Evolutionary conservation across 2,888 invertebrate genomes (phyloP).

Genomic region (Trimorus sp.): DNA sequence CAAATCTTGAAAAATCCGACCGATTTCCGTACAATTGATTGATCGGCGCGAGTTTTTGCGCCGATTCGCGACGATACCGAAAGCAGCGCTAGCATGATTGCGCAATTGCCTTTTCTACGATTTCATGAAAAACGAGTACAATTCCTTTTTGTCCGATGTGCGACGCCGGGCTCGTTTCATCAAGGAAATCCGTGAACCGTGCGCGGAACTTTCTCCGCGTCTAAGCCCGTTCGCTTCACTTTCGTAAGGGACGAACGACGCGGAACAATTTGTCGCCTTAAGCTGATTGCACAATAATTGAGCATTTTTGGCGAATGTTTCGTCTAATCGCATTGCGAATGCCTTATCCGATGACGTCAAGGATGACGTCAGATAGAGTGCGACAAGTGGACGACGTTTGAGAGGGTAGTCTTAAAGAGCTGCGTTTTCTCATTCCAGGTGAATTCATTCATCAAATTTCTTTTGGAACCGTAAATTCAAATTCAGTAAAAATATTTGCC

Average conservation of each 20-base stretch:
- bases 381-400: too few relatives aligned
- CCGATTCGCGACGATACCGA: conserved; percentile 27
- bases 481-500: too few relatives aligned
- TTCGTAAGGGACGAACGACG: conserved; percentile 51
- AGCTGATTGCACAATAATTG: conserved; percentile 16
- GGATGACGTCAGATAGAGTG: too few relatives aligned
- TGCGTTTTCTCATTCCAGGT: too few relatives aligned
- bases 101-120: conserved; percentile 55
- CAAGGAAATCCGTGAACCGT: conserved; percentile 63
- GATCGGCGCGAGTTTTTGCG: conserved; percentile 52
- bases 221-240: conserved; percentile 61
- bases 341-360: too few relatives aligned
- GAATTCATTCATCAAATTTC: too few relatives aligned
- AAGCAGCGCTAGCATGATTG: conserved; percentile 56
- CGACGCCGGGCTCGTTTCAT: conserved; percentile 51
- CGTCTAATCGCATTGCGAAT: too few relatives aligned
- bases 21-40: conserved; percentile 48
- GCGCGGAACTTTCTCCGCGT: conserved; percentile 62
- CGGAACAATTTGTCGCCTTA: conserved; percentile 19
- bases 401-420: too few relatives aligned
- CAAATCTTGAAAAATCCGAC: too few relatives aligned
- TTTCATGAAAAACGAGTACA: conserved; percentile 62
- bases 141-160: conserved; percentile 61
- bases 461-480: too few relatives aligned
- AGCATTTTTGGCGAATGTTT: not conserved